Evolutionary conservation across 2,888 invertebrate species (phyloP), one percentile per base, ranked within the genome.

Genomic region (Steinernema hermaphroditum): DNA sequence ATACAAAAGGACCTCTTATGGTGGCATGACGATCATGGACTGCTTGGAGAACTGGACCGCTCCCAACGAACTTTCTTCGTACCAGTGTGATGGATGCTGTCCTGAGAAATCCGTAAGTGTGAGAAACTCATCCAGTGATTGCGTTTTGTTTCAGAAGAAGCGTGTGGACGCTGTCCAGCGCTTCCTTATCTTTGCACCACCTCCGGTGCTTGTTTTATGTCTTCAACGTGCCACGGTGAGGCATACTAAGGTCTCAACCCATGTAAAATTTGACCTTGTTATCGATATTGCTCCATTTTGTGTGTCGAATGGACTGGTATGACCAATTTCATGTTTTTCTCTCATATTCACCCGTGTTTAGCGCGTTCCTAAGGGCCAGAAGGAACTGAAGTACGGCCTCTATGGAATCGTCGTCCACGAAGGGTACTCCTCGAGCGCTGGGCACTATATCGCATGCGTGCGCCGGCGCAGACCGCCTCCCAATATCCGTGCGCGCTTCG

Each of bases 361-460:
- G 78, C 75, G 83, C 1, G 54, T 83, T 14, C 14, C 37, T 0
- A 50, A 72, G 2, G 75, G 75, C 4, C 80, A 81, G 74, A 71
- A 68, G 22, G 24, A 72, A 43, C 88, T 94, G 46, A 88, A 93
- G 34, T 97, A 97, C 87, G 92, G 94, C 0, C 89, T 98, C 71
- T 98, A 95, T 84, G 97, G 95, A 0, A 92, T 98, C 0, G 96
- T 97, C 1, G 94, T 94, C 86, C 97, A 98, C 87, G 92, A 92
- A 71, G 97, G 97, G 0, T 91, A 92, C 2, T 91, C 96, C 87
- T 92, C 92, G 85, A 93, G 94, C 43, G 29, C 29, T 1, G 93
- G 93, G 32, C 93, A 93, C 87, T 98, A 98, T 87, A 93, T 94
- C 0, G 94, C 96, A 6, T 97, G 94, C 86, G 93, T 97, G 0